Conservation (phyloP, 2,888 invertebrate species). For the Salticus scenicus region DNA sequence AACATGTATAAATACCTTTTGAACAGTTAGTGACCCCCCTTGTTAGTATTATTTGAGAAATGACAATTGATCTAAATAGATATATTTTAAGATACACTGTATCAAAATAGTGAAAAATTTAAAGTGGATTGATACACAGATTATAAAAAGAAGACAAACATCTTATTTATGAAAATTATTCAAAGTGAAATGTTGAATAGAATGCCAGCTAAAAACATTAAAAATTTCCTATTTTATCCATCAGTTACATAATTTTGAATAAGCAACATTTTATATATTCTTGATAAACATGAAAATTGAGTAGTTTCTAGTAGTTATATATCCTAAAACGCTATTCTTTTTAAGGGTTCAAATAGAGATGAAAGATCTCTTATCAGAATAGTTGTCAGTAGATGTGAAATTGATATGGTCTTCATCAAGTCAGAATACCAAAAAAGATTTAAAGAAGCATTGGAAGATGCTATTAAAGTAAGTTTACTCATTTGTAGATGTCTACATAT, state of each 20-base stretch:
- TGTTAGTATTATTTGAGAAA: no score
- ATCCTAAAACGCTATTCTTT: neutral
- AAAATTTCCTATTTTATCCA: neutral
- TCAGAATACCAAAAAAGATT: slow-evolving; percentile 57
- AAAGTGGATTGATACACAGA: no score
- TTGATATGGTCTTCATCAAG: slow-evolving; percentile 67
- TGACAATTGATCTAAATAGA: no score
- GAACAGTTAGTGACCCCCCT: no score
- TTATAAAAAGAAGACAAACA: no score
- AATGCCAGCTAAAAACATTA: no score
- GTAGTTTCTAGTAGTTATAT: neutral
- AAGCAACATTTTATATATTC: neutral
- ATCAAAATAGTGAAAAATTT: no score
- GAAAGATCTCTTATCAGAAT: slow-evolving; percentile 51
- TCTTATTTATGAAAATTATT: no score
- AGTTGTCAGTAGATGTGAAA: slow-evolving; percentile 61
- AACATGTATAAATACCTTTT: no score
- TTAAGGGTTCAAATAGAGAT: slow-evolving; percentile 51
- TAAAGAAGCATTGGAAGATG: slow-evolving; percentile 47
- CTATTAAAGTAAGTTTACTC: slow-evolving; percentile 44
- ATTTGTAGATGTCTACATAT: no score
- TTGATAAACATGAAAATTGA: neutral
- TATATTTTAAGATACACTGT: no score
- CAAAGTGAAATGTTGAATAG: no score
- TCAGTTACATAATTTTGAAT: neutral